Evolutionary conservation across 2,797 vertebrate genomes (phyloP).

Genomic region (Chelonia mydas): DNA sequence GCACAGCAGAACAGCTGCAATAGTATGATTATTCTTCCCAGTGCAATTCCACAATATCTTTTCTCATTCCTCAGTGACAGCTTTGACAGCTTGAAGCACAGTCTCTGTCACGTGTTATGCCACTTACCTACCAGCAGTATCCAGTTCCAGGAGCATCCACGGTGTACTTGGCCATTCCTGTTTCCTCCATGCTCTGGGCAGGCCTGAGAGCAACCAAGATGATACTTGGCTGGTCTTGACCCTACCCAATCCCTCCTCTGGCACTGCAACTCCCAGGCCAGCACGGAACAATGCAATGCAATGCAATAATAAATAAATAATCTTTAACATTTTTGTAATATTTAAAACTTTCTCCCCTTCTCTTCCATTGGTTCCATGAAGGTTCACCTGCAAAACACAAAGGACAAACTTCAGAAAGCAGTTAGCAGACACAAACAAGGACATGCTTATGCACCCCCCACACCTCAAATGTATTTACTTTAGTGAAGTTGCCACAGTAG

Average conservation of each 20-base stretch:
- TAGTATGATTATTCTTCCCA: neutral
- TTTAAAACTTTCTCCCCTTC: neutral
- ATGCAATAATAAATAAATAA: neutral
- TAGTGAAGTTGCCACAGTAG: neutral
- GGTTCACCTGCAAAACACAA: neutral
- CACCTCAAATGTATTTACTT: slow-evolving; percentile 37
- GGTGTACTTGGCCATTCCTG: neutral
- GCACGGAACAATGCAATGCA: slow-evolving; percentile 9
- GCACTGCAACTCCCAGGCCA: neutral
- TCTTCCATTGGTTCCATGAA: neutral
- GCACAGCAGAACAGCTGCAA: neutral
- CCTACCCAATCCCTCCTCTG: neutral
- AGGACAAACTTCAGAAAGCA: slow-evolving; percentile 14
- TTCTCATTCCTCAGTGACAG: neutral
- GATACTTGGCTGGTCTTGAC: slow-evolving; percentile 3
- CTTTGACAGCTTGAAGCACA: neutral
- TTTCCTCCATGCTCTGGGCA: neutral
- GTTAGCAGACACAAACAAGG: neutral
- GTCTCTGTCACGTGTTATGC: neutral
- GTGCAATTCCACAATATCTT: neutral
- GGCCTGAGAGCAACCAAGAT: neutral
- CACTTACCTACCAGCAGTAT: slow-evolving; percentile 21
- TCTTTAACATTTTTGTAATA: neutral
- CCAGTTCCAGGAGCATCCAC: neutral
- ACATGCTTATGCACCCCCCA: slow-evolving; percentile 22